These are phyloP conservation scores for Leistus spinibarbis DNA, from an alignment of 2,888 invertebrate genomes.

Conservation along the genomic window DNA sequence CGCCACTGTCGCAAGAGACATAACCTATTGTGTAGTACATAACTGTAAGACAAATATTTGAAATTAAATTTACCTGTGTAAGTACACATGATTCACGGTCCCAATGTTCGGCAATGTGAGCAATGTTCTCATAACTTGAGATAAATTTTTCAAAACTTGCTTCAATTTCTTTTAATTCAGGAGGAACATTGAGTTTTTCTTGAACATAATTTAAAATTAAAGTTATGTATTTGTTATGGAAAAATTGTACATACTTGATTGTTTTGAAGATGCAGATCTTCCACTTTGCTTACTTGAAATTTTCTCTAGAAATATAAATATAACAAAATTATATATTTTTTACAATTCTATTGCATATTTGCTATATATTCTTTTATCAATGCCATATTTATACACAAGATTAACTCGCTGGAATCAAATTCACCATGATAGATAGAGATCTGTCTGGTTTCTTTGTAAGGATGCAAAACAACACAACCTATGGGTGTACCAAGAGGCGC, in stretches of 20 bases:
- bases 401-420: too few relatives aligned
- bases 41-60: too few relatives aligned
- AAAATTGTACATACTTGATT: neutral
- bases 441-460: too few relatives aligned
- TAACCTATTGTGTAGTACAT: too few relatives aligned
- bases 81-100: slow-evolving; percentile 18
- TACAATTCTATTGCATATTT: too few relatives aligned
- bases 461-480: too few relatives aligned
- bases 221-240: neutral
- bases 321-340: slow-evolving; percentile 1
- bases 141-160: slow-evolving; percentile 45
- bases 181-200: slow-evolving; percentile 13
- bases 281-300: neutral
- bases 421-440: too few relatives aligned
- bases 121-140: slow-evolving; percentile 38
- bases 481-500: too few relatives aligned
- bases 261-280: slow-evolving; percentile 2
- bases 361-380: too few relatives aligned
- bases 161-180: slow-evolving; percentile 43
- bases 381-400: too few relatives aligned
- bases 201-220: neutral
- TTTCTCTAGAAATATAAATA: neutral
- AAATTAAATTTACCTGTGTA: slow-evolving; percentile 11
- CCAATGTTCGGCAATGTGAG: slow-evolving; percentile 39
- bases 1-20: too few relatives aligned